Evolutionary conservation across 2,113 vertebrate genomes (phyloP).

Genomic region (Ceyx cyanopectus): DNA sequence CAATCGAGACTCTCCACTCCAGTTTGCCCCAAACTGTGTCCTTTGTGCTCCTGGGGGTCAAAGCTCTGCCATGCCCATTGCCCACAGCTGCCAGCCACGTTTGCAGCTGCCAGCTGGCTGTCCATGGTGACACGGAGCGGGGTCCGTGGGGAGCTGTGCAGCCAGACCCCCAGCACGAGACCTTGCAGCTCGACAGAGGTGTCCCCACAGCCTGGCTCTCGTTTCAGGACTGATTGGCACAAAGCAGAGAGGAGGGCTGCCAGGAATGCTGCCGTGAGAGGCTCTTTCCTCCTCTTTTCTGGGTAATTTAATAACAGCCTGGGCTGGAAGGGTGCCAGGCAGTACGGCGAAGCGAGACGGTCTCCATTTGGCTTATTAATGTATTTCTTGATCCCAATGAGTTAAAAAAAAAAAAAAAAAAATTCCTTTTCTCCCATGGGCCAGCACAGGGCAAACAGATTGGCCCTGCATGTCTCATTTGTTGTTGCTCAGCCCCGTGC

Average conservation of each 20-base stretch:
- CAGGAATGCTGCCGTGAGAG: background rate
- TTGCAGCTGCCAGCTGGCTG: background rate
- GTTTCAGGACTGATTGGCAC: background rate
- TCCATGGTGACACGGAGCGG: accelerated
- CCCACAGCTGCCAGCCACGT: accelerated
- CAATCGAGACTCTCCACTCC: accelerated
- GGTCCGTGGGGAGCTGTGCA: accelerated
- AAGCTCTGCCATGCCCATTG: background rate
- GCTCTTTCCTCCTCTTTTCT: background rate
- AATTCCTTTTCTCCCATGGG: background rate
- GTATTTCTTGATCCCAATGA: background rate
- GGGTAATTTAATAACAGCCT: background rate
- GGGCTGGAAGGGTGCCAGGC: conserved; percentile 20
- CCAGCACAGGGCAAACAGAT: background rate
- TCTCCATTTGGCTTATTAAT: background rate
- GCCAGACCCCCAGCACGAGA: accelerated
- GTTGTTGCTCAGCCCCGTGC: background rate
- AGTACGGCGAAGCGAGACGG: background rate
- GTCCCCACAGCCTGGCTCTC: background rate
- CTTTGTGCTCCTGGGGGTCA: background rate
- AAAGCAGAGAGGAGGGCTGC: background rate
- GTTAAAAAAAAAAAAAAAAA: background rate
- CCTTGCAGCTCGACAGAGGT: accelerated
- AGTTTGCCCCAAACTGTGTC: background rate
- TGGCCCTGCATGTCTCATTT: background rate